These are phyloP conservation scores for Sinotaia quadrata DNA, from an alignment of 2,888 invertebrate species.

Conservation along the genomic window DNA sequence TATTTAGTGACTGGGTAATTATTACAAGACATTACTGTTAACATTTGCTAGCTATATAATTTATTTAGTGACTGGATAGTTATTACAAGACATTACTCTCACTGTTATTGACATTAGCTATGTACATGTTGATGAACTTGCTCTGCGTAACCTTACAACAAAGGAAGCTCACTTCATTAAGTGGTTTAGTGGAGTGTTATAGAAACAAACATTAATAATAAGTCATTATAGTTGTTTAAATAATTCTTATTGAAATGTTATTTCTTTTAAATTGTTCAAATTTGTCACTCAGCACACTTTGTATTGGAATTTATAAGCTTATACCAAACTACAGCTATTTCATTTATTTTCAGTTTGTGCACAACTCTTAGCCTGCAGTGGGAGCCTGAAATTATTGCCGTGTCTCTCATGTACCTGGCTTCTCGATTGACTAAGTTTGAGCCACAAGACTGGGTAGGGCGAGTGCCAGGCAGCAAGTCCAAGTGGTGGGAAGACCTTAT, in stretches of 20 bases:
- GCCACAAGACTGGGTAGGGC: slow-evolving; percentile 90
- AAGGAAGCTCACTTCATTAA: too few species aligned
- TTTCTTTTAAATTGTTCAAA: background rate
- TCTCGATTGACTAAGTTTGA: slow-evolving; percentile 96
- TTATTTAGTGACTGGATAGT: too few species aligned
- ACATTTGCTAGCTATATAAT: too few species aligned
- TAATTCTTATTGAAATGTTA: too few species aligned
- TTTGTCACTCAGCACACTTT: background rate
- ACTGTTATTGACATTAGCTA: too few species aligned
- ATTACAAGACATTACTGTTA: too few species aligned
- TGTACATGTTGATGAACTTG: too few species aligned
- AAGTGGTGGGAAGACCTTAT: slow-evolving; percentile 99
- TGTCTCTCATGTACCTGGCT: slow-evolving; percentile 96
- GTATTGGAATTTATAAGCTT: background rate
- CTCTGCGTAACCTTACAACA: too few species aligned
- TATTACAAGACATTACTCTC: too few species aligned
- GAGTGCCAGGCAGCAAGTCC: slow-evolving; percentile 78
- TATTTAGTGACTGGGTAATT: too few species aligned
- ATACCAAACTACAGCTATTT: background rate
- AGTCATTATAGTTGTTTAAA: background rate
- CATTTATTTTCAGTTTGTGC: slow-evolving; percentile 86
- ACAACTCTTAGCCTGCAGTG: slow-evolving; percentile 97
- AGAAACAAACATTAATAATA: too few species aligned
- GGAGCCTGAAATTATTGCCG: slow-evolving; percentile 97
- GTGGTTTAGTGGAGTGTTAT: too few species aligned